Base-by-base conservation (phyloP, 2,888 invertebrate species). In the Diaprepes abbreviatus region DNA sequence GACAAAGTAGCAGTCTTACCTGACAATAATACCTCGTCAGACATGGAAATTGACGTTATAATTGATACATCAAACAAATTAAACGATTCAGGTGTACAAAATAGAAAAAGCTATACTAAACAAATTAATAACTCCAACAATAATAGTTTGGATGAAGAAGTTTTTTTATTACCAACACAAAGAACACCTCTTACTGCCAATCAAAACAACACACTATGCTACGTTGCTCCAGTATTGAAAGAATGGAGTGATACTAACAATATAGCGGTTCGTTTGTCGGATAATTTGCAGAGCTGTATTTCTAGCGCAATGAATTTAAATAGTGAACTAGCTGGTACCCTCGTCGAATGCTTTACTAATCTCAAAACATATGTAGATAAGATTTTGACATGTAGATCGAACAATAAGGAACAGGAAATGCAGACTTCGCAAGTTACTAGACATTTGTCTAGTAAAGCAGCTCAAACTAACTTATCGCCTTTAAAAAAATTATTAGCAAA, bases 331-430 rank as follows among this genome's bases (percentile, higher is more conserved):
- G n/a, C 40, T n/a, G 14, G 10, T 1, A 16, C 24, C 1, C 36
- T 66, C 2, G 21, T 50, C 4, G 50, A 62, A 21, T 66, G 62
- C 57, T 70, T 70, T 33, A 36, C 62, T 5, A 70, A 70, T 35
- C 33, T 70, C 16, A 45, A 66, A 24, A 59, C 62, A 2, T 66
- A 66, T 14, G 36, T 54, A 4, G 33, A 70, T n/a, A 62, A 63
- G 54, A 33, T 66, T 12, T n/a, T 54, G 4, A 43, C 31, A 10
- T n/a, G 36, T 12, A 62, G 19, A 62, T 31, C 17, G 14, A 33
- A 63, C 16, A 52, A 28, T n/a, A 19, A 35, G n/a, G 57, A 28
- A 33, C 43, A 55, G 31, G 52, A 38, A n/a, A 35, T 38, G 38
- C 50, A 48, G 7, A 50, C 40, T 9, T 48, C 38, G 1, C 14